phyloP scores from a whole-genome alignment of 1,140 invertebrate species.

The Pachypeltis micranthus region DNA sequence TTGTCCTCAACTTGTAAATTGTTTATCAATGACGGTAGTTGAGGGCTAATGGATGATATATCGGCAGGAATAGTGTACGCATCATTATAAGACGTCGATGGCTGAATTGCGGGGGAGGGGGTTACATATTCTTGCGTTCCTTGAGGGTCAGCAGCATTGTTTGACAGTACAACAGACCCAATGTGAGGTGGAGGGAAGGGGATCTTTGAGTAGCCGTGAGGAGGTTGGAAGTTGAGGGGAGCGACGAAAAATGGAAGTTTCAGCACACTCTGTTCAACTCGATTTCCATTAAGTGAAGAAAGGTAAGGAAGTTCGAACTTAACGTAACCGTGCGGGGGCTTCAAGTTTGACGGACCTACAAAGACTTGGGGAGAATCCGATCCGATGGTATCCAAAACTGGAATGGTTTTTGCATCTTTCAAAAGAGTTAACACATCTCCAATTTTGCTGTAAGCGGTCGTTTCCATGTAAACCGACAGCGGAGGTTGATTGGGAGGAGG shows the following conservation, averaged over 20 bases:
- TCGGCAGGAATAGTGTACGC: conserved; percentile 21
- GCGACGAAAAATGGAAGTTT: conserved; percentile 71
- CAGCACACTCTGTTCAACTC: conserved; percentile 56
- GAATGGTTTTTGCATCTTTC: conserved; percentile 56
- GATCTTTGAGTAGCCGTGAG: conserved; percentile 67
- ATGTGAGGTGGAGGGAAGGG: conserved; percentile 72
- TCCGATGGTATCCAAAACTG: conserved; percentile 58
- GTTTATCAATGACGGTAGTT: conserved; percentile 23
- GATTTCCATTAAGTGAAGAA: conserved; percentile 54
- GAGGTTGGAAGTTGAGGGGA: conserved; percentile 66
- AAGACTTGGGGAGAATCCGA: conserved; percentile 58
- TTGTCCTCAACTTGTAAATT: conserved; percentile 22
- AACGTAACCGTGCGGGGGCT: conserved; percentile 53
- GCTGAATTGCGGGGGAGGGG: not conserved
- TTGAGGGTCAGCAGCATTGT: conserved; percentile 21
- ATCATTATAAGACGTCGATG: conserved; percentile 9
- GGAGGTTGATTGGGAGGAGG: conserved; percentile 61
- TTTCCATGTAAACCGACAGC: conserved; percentile 60
- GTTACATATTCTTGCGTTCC: conserved; percentile 15
- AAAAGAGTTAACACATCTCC: conserved; percentile 54
- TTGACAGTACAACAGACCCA: conserved; percentile 59
- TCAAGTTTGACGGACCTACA: conserved; percentile 60
- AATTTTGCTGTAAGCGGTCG: conserved; percentile 41
- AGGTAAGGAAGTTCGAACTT: conserved; percentile 74
- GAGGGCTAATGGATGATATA: conserved; percentile 23